Percentiles rank a stretch among this genome's conserved stretches.
Evolutionary conservation across 1,140 invertebrate species (phyloP).

Genomic region (Monochamus saltuarius): DNA sequence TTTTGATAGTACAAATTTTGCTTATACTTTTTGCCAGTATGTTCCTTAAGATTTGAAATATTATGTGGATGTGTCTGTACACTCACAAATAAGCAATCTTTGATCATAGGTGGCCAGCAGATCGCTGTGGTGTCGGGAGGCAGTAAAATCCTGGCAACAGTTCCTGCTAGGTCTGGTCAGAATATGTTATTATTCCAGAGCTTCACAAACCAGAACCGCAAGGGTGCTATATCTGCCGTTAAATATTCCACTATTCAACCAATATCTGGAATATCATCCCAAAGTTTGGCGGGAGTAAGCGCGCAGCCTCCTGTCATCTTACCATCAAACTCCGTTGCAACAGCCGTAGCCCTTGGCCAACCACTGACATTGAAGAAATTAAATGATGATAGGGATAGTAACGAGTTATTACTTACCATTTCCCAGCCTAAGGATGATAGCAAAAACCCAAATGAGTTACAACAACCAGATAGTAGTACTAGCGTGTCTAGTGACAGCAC

Average conservation of each 20-base stretch:
- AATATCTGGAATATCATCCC: conserved; percentile 50
- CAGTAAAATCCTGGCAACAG: conserved; percentile 64
- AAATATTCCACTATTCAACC: conserved; percentile 54
- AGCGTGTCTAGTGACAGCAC: conserved; percentile 30
- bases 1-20: too few relatives aligned
- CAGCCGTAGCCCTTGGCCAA: conserved; percentile 46
- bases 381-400: conserved; percentile 40
- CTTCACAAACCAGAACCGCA: conserved; percentile 55
- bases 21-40: too few relatives aligned
- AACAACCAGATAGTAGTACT: conserved; percentile 46
- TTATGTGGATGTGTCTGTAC: too few relatives aligned
- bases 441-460: conserved; percentile 31
- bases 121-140: conserved; percentile 70
- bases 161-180: conserved; percentile 58
- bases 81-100: neutral
- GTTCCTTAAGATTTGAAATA: too few relatives aligned
- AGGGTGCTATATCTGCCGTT: conserved; percentile 53
- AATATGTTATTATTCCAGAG: conserved; percentile 59
- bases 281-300: conserved; percentile 41
- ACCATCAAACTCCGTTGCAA: conserved; percentile 43
- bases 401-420: conserved; percentile 47
- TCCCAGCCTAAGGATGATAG: conserved; percentile 41
- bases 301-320: conserved; percentile 45
- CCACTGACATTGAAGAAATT: conserved; percentile 48
- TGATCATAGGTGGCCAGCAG: conserved; percentile 68